Evolutionary conservation across 2,797 vertebrate species (phyloP), one percentile per base, ranked within the genome.

Genomic region (Gymnothorax reevesii): DNA sequence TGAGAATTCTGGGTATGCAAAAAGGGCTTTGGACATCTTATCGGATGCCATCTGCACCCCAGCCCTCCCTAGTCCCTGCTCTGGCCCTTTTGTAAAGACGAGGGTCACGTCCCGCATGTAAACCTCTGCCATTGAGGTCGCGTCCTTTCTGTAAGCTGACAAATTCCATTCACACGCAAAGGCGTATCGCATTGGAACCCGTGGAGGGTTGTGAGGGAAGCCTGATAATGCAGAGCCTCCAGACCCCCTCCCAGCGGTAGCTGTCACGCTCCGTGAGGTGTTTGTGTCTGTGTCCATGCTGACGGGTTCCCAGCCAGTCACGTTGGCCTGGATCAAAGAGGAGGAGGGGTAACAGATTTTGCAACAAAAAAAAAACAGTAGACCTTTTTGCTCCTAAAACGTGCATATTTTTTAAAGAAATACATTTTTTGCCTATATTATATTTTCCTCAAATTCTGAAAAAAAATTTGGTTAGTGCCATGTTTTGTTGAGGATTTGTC

Each of bases 141-240:
- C 93, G 95, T 97, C 96, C 95, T 95, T 91, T 92, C 96, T 96
- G 97, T 97, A 97, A 97, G 97, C 95, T 94, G 94, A 95, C 94
- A 95, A 91, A 96, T 97, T 97, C 94, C 96, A 95, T 93, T 89
- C 94, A 93, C 95, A 92, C 95, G 95, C 92, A 95, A 96, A 96
- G 93, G 92, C 91, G 91, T 95, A 93, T 96, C 93, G 91, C 92
- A 87, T 95, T 95, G 95, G 95, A 94, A 88, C 89, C 91, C 94
- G 87, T 89, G 89, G 91, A 91, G 91, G 83, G 89, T 90, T 92
- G 87, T 91, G 91, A 87, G 27, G 10, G 20, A 15, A 20, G 13
- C 90, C 90, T 88, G 89, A 87, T 86, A 88, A 88, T 90, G 86
- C 64, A 91, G 92, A 92, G 90, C 92, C 93, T 92, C 82, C 54